Base-by-base conservation (phyloP, 2,113 vertebrate genomes). In the Hiodon alosoides region DNA sequence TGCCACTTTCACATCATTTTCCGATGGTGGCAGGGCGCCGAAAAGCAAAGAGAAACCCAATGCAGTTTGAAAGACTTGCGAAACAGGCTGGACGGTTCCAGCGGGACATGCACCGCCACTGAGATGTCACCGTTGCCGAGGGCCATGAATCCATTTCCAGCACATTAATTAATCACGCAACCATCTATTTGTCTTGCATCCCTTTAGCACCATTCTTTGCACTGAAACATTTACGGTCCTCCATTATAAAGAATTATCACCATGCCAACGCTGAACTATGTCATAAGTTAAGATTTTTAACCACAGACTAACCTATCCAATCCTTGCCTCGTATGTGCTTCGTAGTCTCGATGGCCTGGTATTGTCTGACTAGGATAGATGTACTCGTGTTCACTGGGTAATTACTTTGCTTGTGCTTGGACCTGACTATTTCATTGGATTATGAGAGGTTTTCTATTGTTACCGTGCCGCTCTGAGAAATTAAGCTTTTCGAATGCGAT, bases 61-160 rank as follows among this genome's bases (percentile, higher is more conserved):
- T 14, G 58, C 31, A 47, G 64, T 16, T 47, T 46, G 8, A 66
- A 8, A 66, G 64, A 7, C 64, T 66, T 11, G 64, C 48, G 46
- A 66, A 66, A 66, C 9, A 6, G 31, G 3, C 64, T 4, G 9
- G 31, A 11, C 48, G 62, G 62, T 65, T 46, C 62, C n/a, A 2
- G 2, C 48, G 52, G 59, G 75, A 79, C 76, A 77, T 62, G 67
- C 76, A 46, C 73, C 3, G 7, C 58, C 8, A 72, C 72, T 48
- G 69, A 78, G 74, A 83, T 77, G 79, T 79, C 76, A 4, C 14
- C 16, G 59, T 60, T 54, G 73, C 78, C 46, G 50, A 59, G 57
- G 52, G 17, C n/a, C 54, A 53, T 4, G 4, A 9, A 46, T 31
- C 16, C 14, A 9, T 57, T 50, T 68, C 65, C 46, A 3, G n/a